Conservation (phyloP, 1,140 invertebrate genomes). For the Gerris buenoi region DNA sequence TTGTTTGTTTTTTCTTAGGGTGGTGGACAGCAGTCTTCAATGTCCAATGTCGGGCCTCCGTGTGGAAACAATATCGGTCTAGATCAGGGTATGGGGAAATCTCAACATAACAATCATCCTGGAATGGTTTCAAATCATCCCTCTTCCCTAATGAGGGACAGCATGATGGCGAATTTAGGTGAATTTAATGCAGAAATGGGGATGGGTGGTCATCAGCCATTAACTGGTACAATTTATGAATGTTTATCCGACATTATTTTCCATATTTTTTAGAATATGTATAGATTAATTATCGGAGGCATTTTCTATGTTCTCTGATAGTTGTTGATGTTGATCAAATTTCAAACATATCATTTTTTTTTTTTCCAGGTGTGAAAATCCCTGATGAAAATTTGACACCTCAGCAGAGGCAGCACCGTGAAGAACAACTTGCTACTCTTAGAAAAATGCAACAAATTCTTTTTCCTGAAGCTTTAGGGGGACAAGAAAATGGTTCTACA, state of each 20-base stretch:
- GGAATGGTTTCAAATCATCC: constrained; percentile 15
- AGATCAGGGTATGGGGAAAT: constrained; percentile 12
- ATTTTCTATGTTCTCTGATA: too few species aligned
- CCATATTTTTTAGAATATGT: too few species aligned
- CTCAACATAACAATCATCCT: constrained; percentile 7
- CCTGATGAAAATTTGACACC: constrained; percentile 93
- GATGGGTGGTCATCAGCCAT: constrained; percentile 19
- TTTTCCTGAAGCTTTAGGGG: constrained; percentile 38
- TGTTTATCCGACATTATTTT: too few species aligned
- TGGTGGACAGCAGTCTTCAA: constrained; percentile 1
- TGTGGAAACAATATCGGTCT: constrained; percentile 11
- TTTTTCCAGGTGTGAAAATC: constrained; percentile 56
- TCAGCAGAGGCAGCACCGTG: constrained; percentile 82
- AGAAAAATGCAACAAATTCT: constrained; percentile 84
- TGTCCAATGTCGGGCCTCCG: constrained; percentile 5
- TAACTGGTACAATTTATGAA: constrained; percentile 23
- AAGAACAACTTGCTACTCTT: constrained; percentile 79
- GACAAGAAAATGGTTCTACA: constrained; percentile 26
- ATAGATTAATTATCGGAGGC: too few species aligned
- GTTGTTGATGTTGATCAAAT: too few species aligned
- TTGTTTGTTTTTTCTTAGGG: constrained; percentile 9
- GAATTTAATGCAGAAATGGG: constrained; percentile 23
- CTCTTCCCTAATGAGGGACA: constrained; percentile 19
- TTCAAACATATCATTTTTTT: constrained; percentile 2
- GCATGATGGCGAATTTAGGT: constrained; percentile 23